phyloP scores from a whole-genome alignment of 2,888 invertebrate genomes.

The Hypercompe scribonia region DNA sequence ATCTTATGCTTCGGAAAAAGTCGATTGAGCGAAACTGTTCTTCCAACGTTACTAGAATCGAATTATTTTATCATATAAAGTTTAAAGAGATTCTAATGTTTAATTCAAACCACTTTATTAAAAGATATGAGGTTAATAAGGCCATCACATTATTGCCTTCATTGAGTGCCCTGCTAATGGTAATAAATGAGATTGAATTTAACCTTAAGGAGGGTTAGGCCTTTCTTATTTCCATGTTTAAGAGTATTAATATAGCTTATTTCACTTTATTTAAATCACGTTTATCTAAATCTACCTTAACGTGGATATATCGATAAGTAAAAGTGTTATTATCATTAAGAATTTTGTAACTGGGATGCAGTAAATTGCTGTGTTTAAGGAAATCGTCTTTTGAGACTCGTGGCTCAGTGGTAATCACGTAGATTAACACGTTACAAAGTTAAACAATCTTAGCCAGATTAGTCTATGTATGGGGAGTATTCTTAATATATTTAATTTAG shows the following conservation, averaged over 20 bases:
- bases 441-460: too few relatives aligned
- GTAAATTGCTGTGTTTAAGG: background rate
- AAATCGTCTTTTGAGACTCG: too few relatives aligned
- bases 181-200: slow-evolving; percentile 5
- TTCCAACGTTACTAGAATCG: too few relatives aligned
- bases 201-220: background rate
- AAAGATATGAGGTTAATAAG: slow-evolving; percentile 6
- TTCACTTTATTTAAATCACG: background rate
- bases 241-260: background rate
- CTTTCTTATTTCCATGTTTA: slow-evolving; percentile 6
- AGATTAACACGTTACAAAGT: too few relatives aligned
- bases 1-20: background rate
- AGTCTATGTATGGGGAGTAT: too few relatives aligned
- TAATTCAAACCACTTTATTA: slow-evolving; percentile 7
- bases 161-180: slow-evolving; percentile 3
- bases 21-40: background rate
- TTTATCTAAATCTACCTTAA: too few relatives aligned
- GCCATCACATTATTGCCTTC: background rate
- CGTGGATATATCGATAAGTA: background rate
- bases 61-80: too few relatives aligned
- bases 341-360: background rate
- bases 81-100: background rate
- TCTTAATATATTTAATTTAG: too few relatives aligned
- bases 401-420: too few relatives aligned
- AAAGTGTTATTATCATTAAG: background rate